Base-by-base conservation (phyloP, 1,140 invertebrate genomes). In the Telenomus remus region DNA sequence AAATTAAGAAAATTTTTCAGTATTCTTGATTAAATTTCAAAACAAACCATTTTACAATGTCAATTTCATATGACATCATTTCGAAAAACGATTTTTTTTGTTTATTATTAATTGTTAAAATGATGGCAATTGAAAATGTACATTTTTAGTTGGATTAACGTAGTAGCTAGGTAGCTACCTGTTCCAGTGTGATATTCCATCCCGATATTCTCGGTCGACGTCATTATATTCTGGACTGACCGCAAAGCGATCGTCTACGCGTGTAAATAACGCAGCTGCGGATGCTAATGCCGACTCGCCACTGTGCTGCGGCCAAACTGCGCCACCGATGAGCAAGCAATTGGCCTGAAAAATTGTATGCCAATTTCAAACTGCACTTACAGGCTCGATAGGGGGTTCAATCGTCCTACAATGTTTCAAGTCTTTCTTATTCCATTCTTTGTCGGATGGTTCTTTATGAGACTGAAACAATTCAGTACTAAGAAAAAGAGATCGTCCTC, bases 231-330 rank as follows among this genome's bases (percentile, higher is more conserved):
- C n/a, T 35, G 54, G 46, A 46, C 42, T 63, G 66, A 83, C 82
- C 81, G 81, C 80, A 84, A 76, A 70, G 51, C 54, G 48, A 72
- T 61, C 74, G 48, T 82, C 79, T 78, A 79, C 81, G 76, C 83
- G 81, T 84, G 83, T 84, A 84, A 85, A 85, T 85, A 85, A 83
- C 73, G 81, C 79, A 82, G 74, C 79, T 66, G 79, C 76, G 76
- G 66, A 79, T 81, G 61, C 71, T 80, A 80, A 79, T 81, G 78
- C 14, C 66, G 61, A 70, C 42, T 78, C 71, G 75, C 76, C 61
- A 75, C 72, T 66, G 71, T 74, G 50, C 55, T 73, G 78, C 80
- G 60, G 69, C 54, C 64, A 11, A 10, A 49, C 59, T 46, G 64
- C 73, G 46, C 60, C 51, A 68, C 63, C 63, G 55, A 74, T 74